phyloP scores from a whole-genome alignment of 92 coral and sea anemone genomes.

The Umimayanthus chanpuru region DNA sequence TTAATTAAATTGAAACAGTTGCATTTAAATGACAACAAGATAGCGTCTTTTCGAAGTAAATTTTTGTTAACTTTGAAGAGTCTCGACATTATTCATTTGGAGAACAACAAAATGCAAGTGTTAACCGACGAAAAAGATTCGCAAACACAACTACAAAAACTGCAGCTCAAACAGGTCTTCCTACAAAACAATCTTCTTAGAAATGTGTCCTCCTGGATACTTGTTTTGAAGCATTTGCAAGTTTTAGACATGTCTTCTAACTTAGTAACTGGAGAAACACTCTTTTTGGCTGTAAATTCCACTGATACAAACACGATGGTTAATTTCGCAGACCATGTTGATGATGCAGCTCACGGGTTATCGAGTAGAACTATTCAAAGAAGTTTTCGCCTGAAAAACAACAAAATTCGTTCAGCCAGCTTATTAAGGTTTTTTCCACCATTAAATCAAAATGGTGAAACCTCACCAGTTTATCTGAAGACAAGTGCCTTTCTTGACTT shows the following conservation, averaged over 20 bases:
- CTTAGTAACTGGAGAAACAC: background rate
- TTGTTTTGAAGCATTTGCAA: background rate
- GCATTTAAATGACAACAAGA: conserved; percentile 10
- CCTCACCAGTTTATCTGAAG: background rate
- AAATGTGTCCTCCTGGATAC: conserved; percentile 39
- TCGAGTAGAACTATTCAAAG: background rate
- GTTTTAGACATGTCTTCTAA: conserved; percentile 5
- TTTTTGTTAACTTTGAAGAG: background rate
- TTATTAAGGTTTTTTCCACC: background rate
- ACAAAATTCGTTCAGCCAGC: background rate
- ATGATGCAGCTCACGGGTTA: background rate
- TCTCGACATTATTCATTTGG: conserved; percentile 18
- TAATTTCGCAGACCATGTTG: background rate
- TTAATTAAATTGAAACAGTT: conserved; percentile 20
- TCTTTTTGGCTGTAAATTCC: background rate
- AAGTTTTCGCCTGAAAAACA: background rate
- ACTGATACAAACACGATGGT: background rate
- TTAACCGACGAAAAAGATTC: background rate
- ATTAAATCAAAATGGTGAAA: background rate
- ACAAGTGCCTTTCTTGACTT: background rate
- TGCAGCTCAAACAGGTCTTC: conserved; percentile 22
- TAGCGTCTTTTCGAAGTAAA: conserved; percentile 8
- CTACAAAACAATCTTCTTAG: conserved; percentile 56
- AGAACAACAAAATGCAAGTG: background rate
- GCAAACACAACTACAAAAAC: conserved; percentile 25